Base-by-base conservation (phyloP, 2,797 vertebrate genomes). In the Champsocephalus esox region DNA sequence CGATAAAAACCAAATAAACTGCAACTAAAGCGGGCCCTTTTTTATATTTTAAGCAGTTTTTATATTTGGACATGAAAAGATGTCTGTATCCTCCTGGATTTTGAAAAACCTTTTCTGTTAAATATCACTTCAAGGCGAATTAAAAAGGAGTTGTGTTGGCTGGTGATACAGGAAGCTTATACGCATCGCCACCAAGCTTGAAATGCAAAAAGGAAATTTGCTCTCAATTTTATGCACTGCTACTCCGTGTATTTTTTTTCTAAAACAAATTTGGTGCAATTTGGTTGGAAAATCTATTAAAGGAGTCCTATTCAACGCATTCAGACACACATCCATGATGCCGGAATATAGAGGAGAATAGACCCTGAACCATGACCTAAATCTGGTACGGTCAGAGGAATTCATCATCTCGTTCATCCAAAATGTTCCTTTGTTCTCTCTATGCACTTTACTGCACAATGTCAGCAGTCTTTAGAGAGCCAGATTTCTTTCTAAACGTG, bases 151-250 rank as follows among this genome's bases (percentile, higher is more conserved):
- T 82, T 80, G 41, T 73, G n/a, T 73, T 87, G 68, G 76, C 67
- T 76, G 66, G 44, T 38, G 17, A 78, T 66, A 75, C 41, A 64
- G 48, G 70, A 83, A 73, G 55, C 32, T 69, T 46, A 38, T 10
- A 68, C 5, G 43, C 64, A 79, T 73, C 67, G 70, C 38, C 28
- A 70, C 78, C 80, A 84, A 80, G 71, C 72, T 80, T 41, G 61
- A 68, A 80, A 85, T 69, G 32, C 73, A 83, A 84, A 48, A 69
- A 61, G 61, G 56, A 90, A 88, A 85, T 82, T 74, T 88, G 85
- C 77, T 64, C 72, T 77, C 66, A 85, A 88, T 92, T 90, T 92
- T 90, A 84, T 88, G 79, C 84, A 77, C 66, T 51, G 64, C 75
- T 82, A 56, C 70, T 79, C 86, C 77, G 59, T 41, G 17, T 82